Conservation (phyloP, 2,113 vertebrate species). For the Phasianus colchicus region DNA sequence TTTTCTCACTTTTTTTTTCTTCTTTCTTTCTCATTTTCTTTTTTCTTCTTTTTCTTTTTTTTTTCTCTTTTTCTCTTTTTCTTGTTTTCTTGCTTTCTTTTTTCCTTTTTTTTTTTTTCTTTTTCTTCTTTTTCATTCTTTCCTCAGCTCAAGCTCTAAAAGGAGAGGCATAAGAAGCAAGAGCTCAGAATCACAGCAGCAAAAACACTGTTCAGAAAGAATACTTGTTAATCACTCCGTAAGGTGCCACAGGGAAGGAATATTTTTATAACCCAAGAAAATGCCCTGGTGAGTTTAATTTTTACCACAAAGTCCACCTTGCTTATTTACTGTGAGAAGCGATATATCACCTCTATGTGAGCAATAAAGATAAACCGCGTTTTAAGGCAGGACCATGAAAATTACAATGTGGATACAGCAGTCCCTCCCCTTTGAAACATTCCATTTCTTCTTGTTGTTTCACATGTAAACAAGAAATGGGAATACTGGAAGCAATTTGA, state of each 20-base stretch:
- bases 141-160: neutral
- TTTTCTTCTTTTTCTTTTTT: no score
- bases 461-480: neutral
- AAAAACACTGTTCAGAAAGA: neutral
- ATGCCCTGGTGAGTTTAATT: slow-evolving; percentile 49
- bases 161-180: neutral
- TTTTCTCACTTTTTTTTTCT: no score
- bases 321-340: slow-evolving; percentile 17
- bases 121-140: neutral
- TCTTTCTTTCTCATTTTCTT: no score
- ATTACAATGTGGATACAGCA: neutral
- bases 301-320: slow-evolving; percentile 54
- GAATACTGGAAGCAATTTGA: neutral
- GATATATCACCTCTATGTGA: neutral
- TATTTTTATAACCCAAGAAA: slow-evolving; percentile 65
- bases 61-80: no score
- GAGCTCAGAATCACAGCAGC: neutral
- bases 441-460: neutral
- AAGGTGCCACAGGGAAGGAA: neutral
- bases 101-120: neutral
- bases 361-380: slow-evolving; percentile 50
- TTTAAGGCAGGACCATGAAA: slow-evolving; percentile 41
- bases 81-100: neutral
- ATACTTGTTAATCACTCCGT: slow-evolving; percentile 51
- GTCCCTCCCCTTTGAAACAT: neutral